phyloP scores from a whole-genome alignment of 2,113 vertebrate genomes.

The Hystrix brachyura region DNA sequence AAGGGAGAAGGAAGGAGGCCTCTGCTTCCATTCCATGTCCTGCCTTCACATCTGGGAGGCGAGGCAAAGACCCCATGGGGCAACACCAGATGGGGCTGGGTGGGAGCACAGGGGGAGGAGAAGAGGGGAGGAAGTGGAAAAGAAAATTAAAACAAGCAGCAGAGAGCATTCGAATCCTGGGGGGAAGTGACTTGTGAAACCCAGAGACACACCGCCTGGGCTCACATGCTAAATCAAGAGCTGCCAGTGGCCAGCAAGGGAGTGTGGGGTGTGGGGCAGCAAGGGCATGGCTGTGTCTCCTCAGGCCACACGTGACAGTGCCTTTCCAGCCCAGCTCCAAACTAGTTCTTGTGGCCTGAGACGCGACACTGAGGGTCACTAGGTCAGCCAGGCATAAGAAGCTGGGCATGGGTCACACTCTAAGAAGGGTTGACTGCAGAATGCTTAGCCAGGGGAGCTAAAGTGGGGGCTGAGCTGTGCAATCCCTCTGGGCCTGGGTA shows the following conservation, averaged over 20 bases:
- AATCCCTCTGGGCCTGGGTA: background rate
- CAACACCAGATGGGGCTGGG: slow-evolving; percentile 12
- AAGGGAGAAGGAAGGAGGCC: background rate
- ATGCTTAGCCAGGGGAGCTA: background rate
- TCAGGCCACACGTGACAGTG: background rate
- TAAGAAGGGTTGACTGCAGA: background rate
- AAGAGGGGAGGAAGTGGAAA: slow-evolving; percentile 56
- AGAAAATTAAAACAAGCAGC: slow-evolving; percentile 30
- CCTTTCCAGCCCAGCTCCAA: background rate
- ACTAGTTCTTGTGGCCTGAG: background rate
- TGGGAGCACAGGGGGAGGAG: slow-evolving; percentile 19
- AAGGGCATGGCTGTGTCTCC: background rate
- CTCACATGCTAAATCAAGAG: background rate
- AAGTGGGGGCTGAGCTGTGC: background rate
- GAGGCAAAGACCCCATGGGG: background rate
- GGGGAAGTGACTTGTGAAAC: slow-evolving; percentile 21
- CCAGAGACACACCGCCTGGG: background rate
- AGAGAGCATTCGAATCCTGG: background rate
- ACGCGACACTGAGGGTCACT: background rate
- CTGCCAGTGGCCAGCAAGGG: background rate
- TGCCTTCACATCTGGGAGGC: slow-evolving; percentile 40
- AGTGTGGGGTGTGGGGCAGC: background rate
- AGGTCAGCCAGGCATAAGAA: background rate
- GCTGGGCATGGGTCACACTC: background rate
- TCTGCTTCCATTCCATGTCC: background rate